Conservation (phyloP, 2,113 vertebrate species). For the Lipotes vexillifer region DNA sequence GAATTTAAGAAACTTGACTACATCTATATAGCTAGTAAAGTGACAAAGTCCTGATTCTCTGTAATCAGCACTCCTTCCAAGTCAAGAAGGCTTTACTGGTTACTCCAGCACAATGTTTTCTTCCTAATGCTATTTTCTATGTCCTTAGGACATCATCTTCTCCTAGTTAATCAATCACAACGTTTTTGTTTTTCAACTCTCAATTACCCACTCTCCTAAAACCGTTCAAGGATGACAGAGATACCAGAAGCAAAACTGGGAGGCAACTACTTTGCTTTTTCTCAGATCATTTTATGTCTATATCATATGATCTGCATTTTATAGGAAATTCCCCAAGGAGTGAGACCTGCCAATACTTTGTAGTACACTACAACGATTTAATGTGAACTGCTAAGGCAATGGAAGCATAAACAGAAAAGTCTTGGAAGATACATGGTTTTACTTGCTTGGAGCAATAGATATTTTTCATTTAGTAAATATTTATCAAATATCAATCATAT, state of each 20-base stretch:
- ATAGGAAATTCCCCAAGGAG: not conserved
- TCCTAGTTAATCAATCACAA: not conserved
- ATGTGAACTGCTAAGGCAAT: not conserved
- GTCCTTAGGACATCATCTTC: not conserved
- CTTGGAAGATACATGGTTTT: not conserved
- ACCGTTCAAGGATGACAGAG: not conserved
- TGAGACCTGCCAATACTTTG: conserved; percentile 12
- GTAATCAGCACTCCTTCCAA: not conserved
- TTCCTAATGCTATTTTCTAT: not conserved
- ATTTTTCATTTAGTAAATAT: conserved; percentile 9
- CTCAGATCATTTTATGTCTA: not conserved
- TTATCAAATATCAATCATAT: not conserved
- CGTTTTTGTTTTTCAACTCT: not conserved
- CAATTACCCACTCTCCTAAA: not conserved
- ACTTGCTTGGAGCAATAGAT: not conserved
- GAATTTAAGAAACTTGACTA: not conserved
- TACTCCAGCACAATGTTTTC: not conserved
- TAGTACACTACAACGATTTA: not conserved
- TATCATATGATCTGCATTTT: not conserved
- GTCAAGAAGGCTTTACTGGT: not conserved
- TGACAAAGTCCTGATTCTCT: not conserved
- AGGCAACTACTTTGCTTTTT: not conserved
- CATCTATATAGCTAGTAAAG: not conserved
- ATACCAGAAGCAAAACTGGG: not conserved
- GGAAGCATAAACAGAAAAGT: not conserved